Base-by-base conservation (phyloP, 1,140 invertebrate species). In the Zeugodacus cucurbitae region DNA sequence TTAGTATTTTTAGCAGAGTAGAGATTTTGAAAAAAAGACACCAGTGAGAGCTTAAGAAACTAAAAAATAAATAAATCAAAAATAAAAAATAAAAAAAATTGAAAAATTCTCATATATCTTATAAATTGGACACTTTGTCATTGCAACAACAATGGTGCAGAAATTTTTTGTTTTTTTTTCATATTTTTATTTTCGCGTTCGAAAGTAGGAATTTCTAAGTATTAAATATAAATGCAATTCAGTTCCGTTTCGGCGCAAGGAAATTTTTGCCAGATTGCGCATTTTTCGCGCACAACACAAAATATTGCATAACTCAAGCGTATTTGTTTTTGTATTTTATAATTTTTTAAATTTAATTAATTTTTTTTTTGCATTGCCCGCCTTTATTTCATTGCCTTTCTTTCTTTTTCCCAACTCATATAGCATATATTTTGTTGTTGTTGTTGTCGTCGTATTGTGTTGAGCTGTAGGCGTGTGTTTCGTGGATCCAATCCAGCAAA, bases 401-500 rank as follows among this genome's bases (percentile, higher is more conserved):
- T 74, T 37, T n/a, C n/a, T n/a, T 17, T 44, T 41, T 74, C 6
- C 7, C 41, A 48, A n/a, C n/a, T n/a, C 14, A n/a, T 54, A 48
- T 4, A 48, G 74, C 74, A 82, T 34, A 26, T 82, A 48, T 48
- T 82, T 22, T 54, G 22, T 48, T 82, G 41, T 48, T 48, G 74
- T 82, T 48, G 70, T 78, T 41, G 32, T 78, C 29, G 74, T 48
- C 34, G 67, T 17, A 82, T 20, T 82, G 74, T 82, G 74, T 82
- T 82, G 74, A 82, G 74, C 20, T 41, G 74, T 82, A 82, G 74
- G 74, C 8, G 74, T 82, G 74, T 41, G 32, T n/a, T 41, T 22
- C 37, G 37, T 82, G 74, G 8, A 82, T 26, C 41, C 41, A 48
- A 44, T 29, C 26, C n/a, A 82, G 74, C 34, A 22, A 37, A 82